phyloP scores from a whole-genome alignment of 2,888 invertebrate genomes.

The Ophion ventricosus region DNA sequence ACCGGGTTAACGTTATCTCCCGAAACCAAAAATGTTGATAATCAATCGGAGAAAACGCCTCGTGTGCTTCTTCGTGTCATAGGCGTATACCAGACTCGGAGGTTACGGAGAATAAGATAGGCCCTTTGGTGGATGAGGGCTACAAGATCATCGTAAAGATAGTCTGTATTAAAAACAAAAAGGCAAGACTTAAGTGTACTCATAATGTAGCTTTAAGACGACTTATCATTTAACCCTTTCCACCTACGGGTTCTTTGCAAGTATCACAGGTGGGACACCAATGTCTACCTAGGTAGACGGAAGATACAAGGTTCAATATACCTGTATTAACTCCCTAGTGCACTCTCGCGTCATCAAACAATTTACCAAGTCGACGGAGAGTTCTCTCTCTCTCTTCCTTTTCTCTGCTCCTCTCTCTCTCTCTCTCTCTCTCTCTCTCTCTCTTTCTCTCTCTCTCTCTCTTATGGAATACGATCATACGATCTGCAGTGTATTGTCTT shows the following conservation, averaged over 20 bases:
- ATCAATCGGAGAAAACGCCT: too few relatives aligned
- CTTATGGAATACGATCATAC: slow-evolving; percentile 15
- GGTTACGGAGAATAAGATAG: neutral
- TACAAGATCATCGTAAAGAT: neutral
- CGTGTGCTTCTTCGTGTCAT: too few relatives aligned
- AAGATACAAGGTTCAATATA: slow-evolving; percentile 4
- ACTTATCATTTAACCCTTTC: slow-evolving; percentile 11
- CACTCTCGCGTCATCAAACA: slow-evolving; percentile 62
- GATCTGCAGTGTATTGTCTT: slow-evolving; percentile 23
- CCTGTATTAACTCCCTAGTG: slow-evolving; percentile 41
- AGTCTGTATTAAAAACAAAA: slow-evolving; percentile 13
- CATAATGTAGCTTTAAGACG: neutral
- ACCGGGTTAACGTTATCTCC: too few relatives aligned
- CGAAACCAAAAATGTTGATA: too few relatives aligned
- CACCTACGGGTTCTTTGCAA: slow-evolving; percentile 2
- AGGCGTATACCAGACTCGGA: too few relatives aligned
- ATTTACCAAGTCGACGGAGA: slow-evolving; percentile 55
- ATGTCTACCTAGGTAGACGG: slow-evolving; percentile 21
- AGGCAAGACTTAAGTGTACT: slow-evolving; percentile 12
- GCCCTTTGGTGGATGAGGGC: neutral
- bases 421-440: neutral
- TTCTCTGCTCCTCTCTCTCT: neutral
- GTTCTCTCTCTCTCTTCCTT: neutral
- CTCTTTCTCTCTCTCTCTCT: neutral
- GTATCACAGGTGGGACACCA: slow-evolving; percentile 25